Base-by-base conservation (phyloP, 2,888 invertebrate species). In the Cryptus armator region DNA sequence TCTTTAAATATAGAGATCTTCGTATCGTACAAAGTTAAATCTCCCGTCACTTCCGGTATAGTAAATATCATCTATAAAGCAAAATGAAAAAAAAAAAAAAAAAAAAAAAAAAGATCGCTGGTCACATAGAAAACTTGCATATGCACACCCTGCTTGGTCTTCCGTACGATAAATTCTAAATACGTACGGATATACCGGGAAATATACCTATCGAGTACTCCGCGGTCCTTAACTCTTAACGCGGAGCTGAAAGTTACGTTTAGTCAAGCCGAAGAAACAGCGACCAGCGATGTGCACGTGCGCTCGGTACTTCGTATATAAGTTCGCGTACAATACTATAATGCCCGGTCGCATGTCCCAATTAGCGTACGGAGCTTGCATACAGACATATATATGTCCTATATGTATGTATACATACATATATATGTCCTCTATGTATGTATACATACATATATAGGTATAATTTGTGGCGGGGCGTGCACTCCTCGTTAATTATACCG, bases 401-500 rank as follows among this genome's bases (percentile, higher is more conserved):
- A 24, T 24, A 24, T 24, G 24, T 24, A 24, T 24, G 24, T 10
- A 78, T 29, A 12, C 43, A 66, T 67, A 71, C 16, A 48, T 68
- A 62, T 68, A 84, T 44, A 44, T 10, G 68, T 29, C 43, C 59
- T 67, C 67, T 29, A 43, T 68, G 53, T 68, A 84, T 44, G 44
- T 10, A 78, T 29, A 12, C 43, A 66, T 67, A 72, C 16, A 48
- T 68, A 64, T 68, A 84, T 44, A 32, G 51, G 66, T 53, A 44
- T 9, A 7, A 16, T 44, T 14, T 64, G 75, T 67, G 48, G 46
- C 70, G 56, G 80, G 84, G 87, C 89, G 88, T 83, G 79, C 83
- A 88, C 89, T 87, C 72, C 89, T 89, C 89, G 90, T 90, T 89
- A 90, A 89, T 90, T 89, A 89, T 87, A 83, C 82, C 87, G 85